Evolutionary conservation across 2,113 vertebrate genomes (phyloP).

Genomic region (Kryptolebias marmoratus): DNA sequence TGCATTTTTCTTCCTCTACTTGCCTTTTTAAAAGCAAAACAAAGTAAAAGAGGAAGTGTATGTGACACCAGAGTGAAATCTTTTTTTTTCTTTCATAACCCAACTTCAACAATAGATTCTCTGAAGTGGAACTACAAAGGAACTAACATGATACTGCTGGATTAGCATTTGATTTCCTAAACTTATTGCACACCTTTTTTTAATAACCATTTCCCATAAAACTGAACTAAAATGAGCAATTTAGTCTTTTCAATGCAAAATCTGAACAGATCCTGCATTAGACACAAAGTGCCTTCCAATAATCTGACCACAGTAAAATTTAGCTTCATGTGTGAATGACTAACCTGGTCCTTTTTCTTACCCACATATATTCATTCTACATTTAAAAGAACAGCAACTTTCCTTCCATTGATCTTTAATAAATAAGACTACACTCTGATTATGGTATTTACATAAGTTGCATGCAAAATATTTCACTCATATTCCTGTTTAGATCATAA

Average conservation of each 20-base stretch:
- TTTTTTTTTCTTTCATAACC: slow-evolving; percentile 17
- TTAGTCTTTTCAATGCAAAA: not conserved
- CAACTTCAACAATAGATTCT: not conserved
- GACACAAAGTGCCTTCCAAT: too few relatives aligned
- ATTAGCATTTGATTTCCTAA: not conserved
- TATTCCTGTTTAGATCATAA: too few relatives aligned
- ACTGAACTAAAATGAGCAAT: not conserved
- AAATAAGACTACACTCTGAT: too few relatives aligned
- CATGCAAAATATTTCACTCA: too few relatives aligned
- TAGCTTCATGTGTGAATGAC: too few relatives aligned
- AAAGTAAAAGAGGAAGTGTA: slow-evolving; percentile 58
- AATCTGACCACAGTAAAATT: too few relatives aligned
- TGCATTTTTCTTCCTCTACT: slow-evolving; percentile 9
- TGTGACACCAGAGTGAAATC: slow-evolving; percentile 20
- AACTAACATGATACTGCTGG: slow-evolving; percentile 6
- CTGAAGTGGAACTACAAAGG: not conserved
- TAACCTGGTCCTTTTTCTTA: too few relatives aligned
- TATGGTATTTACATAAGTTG: too few relatives aligned
- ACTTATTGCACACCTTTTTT: not conserved
- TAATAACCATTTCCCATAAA: not conserved
- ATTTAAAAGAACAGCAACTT: too few relatives aligned
- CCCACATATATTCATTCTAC: too few relatives aligned
- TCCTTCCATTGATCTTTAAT: too few relatives aligned
- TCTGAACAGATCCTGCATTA: not conserved
- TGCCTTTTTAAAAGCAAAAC: slow-evolving; percentile 26